Evolutionary conservation across 2,797 vertebrate genomes (phyloP).

Genomic region (Malurus splendens): DNA sequence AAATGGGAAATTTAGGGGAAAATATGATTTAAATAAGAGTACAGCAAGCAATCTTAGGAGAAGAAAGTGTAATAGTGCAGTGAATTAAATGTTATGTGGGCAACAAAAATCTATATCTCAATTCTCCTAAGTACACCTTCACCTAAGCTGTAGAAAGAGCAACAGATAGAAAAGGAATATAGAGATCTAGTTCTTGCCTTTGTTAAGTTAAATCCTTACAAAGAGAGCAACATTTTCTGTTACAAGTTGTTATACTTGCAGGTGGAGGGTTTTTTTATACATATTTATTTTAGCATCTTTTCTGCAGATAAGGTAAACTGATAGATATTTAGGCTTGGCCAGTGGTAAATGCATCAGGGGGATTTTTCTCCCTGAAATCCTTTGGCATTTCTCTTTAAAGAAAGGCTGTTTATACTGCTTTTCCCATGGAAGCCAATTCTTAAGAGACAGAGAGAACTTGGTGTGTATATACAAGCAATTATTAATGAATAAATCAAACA

Average conservation of each 20-base stretch:
- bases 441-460: neutral
- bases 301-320: neutral
- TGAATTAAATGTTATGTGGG: neutral
- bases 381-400: neutral
- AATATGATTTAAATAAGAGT: neutral
- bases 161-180: neutral
- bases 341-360: neutral
- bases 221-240: neutral
- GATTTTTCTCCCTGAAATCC: neutral
- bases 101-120: neutral
- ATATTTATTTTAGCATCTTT: neutral
- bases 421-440: neutral
- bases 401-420: neutral
- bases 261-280: rapidly evolving
- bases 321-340: neutral
- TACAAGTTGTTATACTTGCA: neutral
- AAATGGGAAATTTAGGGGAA: neutral
- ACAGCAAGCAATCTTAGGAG: neutral
- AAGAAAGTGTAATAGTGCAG: neutral
- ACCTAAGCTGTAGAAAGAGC: neutral
- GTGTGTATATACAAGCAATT: neutral
- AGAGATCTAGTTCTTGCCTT: neutral
- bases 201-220: neutral
- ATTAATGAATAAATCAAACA: neutral
- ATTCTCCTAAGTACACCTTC: neutral